Conservation (phyloP, 2,888 invertebrate species). For the Eudasyphora cyanicolor region DNA sequence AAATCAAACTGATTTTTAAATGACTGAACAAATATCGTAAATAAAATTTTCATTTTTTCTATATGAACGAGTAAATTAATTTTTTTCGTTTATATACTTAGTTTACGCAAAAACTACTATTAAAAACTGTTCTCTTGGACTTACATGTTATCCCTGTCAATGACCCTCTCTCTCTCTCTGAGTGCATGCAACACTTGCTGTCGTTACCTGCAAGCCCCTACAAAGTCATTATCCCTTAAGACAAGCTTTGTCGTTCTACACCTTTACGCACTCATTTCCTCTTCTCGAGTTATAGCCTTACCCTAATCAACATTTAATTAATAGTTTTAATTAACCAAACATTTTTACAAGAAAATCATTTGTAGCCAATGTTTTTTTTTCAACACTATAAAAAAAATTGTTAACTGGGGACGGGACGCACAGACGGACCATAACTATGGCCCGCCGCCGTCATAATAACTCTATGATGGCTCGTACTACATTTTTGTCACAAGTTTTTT, state of each 20-base stretch:
- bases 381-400: not conserved
- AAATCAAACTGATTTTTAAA: too few relatives aligned
- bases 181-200: not conserved
- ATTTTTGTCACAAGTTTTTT: slow-evolving; percentile 25
- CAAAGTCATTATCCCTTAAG: slow-evolving; percentile 9
- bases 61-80: too few relatives aligned
- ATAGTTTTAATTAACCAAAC: slow-evolving; percentile 35
- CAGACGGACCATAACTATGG: not conserved
- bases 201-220: not conserved
- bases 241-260: slow-evolving; percentile 1
- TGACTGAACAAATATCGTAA: too few relatives aligned
- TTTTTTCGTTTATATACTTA: too few relatives aligned
- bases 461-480: not conserved
- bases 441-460: not conserved
- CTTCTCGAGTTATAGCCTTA: not conserved
- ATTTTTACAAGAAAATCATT: slow-evolving; percentile 32
- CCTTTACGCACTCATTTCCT: slow-evolving; percentile 13
- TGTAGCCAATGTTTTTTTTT: not conserved
- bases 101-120: too few relatives aligned
- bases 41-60: too few relatives aligned
- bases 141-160: too few relatives aligned
- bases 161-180: too few relatives aligned
- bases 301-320: slow-evolving; percentile 37
- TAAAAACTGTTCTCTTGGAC: too few relatives aligned
- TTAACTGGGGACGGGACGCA: too few relatives aligned